Conservation (phyloP, 2,888 invertebrate species). For the Athalia cordata region DNA sequence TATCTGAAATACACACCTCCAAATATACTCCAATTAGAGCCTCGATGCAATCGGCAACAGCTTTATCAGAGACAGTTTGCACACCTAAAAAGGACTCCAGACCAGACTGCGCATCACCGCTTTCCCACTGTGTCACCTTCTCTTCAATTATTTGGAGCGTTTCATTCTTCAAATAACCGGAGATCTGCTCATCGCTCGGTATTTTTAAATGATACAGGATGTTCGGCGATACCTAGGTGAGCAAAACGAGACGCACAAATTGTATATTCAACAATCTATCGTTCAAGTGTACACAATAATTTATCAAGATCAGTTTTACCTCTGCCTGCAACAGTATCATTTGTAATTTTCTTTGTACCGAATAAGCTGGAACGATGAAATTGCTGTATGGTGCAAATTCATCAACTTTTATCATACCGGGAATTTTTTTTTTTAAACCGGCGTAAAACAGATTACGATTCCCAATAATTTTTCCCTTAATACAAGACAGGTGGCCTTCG, state of each 20-base stretch:
- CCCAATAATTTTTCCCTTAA: slow-evolving; percentile 84
- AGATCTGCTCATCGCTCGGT: slow-evolving; percentile 71
- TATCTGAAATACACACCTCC: slow-evolving; percentile 66
- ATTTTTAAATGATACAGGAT: slow-evolving; percentile 75
- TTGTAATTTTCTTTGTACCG: slow-evolving; percentile 76
- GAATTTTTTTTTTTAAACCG: slow-evolving; percentile 69
- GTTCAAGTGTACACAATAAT: neutral
- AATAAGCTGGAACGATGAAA: slow-evolving; percentile 89
- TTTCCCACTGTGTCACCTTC: slow-evolving; percentile 65
- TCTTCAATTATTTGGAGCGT: slow-evolving; percentile 65
- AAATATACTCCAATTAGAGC: slow-evolving; percentile 89
- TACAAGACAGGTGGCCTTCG: slow-evolving; percentile 87
- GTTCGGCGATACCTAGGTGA: slow-evolving; percentile 72
- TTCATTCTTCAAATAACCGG: slow-evolving; percentile 69
- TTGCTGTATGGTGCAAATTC: slow-evolving; percentile 81
- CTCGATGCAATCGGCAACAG: slow-evolving; percentile 89
- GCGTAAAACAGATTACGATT: slow-evolving; percentile 92
- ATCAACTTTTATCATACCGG: slow-evolving; percentile 78
- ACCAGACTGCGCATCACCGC: slow-evolving; percentile 70
- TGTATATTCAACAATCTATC: neutral
- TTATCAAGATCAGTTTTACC: slow-evolving; percentile 50
- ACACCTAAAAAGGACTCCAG: slow-evolving; percentile 74
- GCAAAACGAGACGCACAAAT: neutral
- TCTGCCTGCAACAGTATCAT: slow-evolving; percentile 68
- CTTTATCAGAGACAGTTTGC: slow-evolving; percentile 78